These are phyloP conservation scores for Nephrotoma flavescens DNA, from an alignment of 2,888 invertebrate genomes.

Conservation along the genomic window DNA sequence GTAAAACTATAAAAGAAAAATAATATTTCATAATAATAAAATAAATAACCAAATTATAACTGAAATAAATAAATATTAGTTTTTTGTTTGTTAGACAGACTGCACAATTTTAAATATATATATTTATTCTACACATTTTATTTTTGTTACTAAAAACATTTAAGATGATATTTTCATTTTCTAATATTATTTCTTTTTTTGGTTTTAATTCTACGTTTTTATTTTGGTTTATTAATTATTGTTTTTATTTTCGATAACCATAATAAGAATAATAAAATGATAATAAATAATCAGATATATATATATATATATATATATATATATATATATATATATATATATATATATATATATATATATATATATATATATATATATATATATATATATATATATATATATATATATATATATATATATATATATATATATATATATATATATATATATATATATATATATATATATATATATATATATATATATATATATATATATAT, in stretches of 20 bases:
- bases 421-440: no score
- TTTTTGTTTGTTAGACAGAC: neutral
- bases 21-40: neutral
- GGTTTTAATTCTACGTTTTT: neutral
- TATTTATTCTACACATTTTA: conserved; percentile 2
- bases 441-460: neutral
- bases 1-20: neutral
- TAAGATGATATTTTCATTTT: neutral
- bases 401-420: no score
- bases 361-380: no score
- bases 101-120: neutral
- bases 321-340: no score
- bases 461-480: neutral
- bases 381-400: no score
- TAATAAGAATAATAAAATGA: neutral
- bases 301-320: neutral
- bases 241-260: neutral
- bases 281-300: neutral
- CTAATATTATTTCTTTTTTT: neutral
- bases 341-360: no score
- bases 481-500: no score
- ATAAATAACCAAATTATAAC: neutral
- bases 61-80: neutral
- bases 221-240: neutral
- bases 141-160: conserved; percentile 2